A percentile compares a stretch with the other conserved stretches of the same genome.
Evolutionary conservation across 2,797 vertebrate genomes (phyloP).

Genomic region (Gastrophryne carolinensis): DNA sequence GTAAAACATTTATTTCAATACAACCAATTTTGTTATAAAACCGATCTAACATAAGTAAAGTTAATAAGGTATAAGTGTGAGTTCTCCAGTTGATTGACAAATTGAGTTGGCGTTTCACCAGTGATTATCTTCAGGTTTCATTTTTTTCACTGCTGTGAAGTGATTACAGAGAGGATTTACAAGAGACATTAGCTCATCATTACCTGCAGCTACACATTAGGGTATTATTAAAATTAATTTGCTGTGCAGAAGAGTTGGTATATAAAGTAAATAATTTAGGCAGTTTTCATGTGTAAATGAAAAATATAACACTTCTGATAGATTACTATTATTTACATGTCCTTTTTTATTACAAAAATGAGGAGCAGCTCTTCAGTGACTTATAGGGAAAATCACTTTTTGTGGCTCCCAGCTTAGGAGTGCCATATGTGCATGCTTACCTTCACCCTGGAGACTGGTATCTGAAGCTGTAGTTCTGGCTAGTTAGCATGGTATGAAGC

Average conservation of each 20-base stretch:
- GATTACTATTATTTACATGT: background rate
- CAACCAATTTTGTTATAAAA: conserved; percentile 57
- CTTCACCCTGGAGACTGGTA: too few species aligned
- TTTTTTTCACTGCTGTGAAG: conserved; percentile 18
- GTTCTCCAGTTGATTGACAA: conserved; percentile 34
- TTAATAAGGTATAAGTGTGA: conserved; percentile 41
- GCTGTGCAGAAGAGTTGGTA: conserved; percentile 8
- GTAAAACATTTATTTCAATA: conserved; percentile 57
- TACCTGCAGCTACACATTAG: background rate
- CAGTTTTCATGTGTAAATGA: background rate
- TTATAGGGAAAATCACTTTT: too few species aligned
- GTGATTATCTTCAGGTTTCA: conserved; percentile 39
- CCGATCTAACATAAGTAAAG: conserved; percentile 33
- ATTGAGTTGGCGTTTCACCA: conserved; percentile 46
- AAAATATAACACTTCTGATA: background rate
- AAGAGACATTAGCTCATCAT: background rate
- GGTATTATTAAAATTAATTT: background rate
- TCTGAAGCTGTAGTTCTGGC: too few species aligned
- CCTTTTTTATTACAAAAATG: background rate
- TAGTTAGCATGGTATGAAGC: too few species aligned
- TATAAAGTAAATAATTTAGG: conserved; percentile 5
- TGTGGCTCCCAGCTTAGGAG: too few species aligned
- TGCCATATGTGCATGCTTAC: too few species aligned
- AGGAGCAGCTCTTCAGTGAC: background rate
- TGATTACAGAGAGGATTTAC: conserved; percentile 1